phyloP scores from a whole-genome alignment of 2,888 invertebrate species.

The Trachelus troglodyta region DNA sequence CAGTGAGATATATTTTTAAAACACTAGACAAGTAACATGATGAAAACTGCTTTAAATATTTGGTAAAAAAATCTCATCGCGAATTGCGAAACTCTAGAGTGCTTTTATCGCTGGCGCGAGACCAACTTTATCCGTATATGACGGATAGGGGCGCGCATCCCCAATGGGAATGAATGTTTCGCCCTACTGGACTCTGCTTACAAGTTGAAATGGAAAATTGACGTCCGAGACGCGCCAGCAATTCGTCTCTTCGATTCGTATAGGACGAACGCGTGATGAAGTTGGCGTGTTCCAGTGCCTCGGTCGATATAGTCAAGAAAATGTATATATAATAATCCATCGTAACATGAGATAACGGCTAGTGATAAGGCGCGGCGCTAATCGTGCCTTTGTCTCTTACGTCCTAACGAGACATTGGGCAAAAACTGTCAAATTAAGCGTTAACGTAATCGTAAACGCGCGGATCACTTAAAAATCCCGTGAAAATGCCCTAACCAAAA shows the following conservation, averaged over 20 bases:
- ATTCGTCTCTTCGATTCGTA: background rate
- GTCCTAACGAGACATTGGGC: slow-evolving; percentile 17
- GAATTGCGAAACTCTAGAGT: background rate
- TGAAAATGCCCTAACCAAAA: background rate
- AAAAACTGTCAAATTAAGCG: slow-evolving; percentile 12
- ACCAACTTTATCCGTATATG: background rate
- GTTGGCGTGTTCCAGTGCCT: background rate
- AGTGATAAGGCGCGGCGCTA: background rate
- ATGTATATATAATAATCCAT: background rate
- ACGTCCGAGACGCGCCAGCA: background rate
- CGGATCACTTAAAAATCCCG: background rate
- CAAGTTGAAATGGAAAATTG: background rate
- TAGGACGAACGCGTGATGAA: background rate
- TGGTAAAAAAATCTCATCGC: background rate
- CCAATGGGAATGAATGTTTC: background rate
- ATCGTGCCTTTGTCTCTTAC: slow-evolving; percentile 4
- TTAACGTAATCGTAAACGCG: background rate
- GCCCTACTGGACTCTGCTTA: background rate
- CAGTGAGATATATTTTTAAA: slow-evolving; percentile 59
- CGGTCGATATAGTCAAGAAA: background rate
- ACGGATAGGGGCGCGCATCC: background rate
- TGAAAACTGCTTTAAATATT: slow-evolving; percentile 9
- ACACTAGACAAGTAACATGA: slow-evolving; percentile 14
- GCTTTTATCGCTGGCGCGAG: background rate
- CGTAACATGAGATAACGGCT: background rate